phyloP scores from a whole-genome alignment of 2,797 vertebrate genomes.

The Crocidura indochinensis region DNA sequence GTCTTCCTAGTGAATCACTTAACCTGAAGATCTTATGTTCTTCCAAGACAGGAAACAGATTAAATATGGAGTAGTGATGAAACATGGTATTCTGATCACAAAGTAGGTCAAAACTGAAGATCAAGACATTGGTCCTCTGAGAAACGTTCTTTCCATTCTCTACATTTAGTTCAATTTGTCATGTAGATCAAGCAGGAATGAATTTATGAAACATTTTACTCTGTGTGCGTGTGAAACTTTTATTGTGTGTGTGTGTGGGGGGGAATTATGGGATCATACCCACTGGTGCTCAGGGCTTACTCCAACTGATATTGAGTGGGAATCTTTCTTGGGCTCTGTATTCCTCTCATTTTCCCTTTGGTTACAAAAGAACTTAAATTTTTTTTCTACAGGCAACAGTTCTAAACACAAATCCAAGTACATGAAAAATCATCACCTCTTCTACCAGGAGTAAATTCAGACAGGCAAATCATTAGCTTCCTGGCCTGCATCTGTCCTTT shows the following conservation, averaged over 20 bases:
- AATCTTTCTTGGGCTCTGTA: too few relatives aligned
- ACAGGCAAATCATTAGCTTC: slow-evolving; percentile 8
- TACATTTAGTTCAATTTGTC: not conserved
- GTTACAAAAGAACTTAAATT: too few relatives aligned
- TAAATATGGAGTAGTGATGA: slow-evolving; percentile 6
- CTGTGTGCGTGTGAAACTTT: too few relatives aligned
- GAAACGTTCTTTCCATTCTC: not conserved
- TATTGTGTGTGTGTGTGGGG: too few relatives aligned
- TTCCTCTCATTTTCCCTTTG: too few relatives aligned
- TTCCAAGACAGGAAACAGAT: not conserved
- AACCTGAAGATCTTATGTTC: slow-evolving; percentile 25
- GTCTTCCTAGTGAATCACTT: slow-evolving; percentile 24
- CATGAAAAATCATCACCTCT: not conserved
- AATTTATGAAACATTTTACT: slow-evolving; percentile 5
- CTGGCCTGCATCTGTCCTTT: slow-evolving; percentile 40
- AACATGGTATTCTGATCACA: not conserved
- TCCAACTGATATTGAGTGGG: too few relatives aligned
- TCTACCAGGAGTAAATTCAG: not conserved
- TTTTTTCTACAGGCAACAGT: slow-evolving; percentile 14
- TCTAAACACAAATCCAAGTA: not conserved
- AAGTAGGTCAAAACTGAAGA: not conserved
- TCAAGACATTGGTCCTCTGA: not conserved
- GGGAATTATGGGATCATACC: too few relatives aligned
- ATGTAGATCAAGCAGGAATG: not conserved
- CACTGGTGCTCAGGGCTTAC: too few relatives aligned